Evolutionary conservation across 2,888 invertebrate genomes (phyloP).

Genomic region (Taphrorychus bicolor): DNA sequence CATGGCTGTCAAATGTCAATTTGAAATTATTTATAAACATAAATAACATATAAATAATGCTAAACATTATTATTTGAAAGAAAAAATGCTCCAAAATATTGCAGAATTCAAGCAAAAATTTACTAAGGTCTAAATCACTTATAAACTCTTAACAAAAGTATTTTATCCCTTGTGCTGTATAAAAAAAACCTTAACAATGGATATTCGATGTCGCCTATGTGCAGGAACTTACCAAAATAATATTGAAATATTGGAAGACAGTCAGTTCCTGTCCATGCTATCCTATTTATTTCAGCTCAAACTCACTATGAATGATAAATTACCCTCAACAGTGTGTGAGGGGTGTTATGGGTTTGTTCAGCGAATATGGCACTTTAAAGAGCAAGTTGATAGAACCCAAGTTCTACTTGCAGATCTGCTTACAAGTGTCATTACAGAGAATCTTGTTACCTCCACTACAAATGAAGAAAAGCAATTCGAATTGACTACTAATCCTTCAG

Average conservation of each 20-base stretch:
- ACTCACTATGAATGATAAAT: conserved; percentile 52
- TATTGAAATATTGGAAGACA: conserved; percentile 52
- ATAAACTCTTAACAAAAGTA: too few relatives aligned
- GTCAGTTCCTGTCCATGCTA: conserved; percentile 52
- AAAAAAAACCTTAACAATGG: too few relatives aligned
- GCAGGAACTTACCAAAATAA: conserved; percentile 53
- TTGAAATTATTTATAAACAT: too few relatives aligned
- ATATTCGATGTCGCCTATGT: conserved; percentile 57
- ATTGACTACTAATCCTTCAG: too few relatives aligned
- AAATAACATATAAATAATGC: too few relatives aligned
- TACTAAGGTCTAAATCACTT: too few relatives aligned
- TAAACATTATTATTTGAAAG: too few relatives aligned
- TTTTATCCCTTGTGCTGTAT: too few relatives aligned
- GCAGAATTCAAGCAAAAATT: too few relatives aligned
- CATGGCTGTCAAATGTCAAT: too few relatives aligned
- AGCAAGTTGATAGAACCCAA: conserved; percentile 58
- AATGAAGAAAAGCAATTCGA: neutral
- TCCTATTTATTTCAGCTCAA: conserved; percentile 57
- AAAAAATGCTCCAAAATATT: too few relatives aligned
- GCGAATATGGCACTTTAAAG: conserved; percentile 56
- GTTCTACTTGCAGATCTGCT: conserved; percentile 49
- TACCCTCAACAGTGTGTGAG: conserved; percentile 55
- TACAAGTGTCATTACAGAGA: conserved; percentile 16
- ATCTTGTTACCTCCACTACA: neutral
- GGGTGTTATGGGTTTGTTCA: conserved; percentile 56